Percentiles rank a stretch among this genome's conserved stretches.
Evolutionary conservation across 2,888 invertebrate species (phyloP).

Genomic region (Apodemia duryi): DNA sequence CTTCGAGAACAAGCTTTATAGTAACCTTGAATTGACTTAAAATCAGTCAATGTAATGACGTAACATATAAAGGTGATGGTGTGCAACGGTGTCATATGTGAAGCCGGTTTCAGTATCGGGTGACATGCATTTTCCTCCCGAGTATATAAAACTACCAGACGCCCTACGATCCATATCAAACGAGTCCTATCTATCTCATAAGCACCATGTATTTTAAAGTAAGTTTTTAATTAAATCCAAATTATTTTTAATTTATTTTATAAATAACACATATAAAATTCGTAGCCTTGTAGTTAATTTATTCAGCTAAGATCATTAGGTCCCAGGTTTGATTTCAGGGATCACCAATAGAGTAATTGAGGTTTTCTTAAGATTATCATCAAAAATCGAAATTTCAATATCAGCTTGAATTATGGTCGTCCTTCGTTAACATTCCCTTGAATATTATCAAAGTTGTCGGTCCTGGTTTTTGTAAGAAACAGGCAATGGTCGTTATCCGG

Average conservation of each 20-base stretch:
- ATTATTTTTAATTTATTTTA: not conserved
- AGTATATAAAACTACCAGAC: slow-evolving; percentile 70
- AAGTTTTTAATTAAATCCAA: slow-evolving; percentile 36
- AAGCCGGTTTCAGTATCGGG: slow-evolving; percentile 63
- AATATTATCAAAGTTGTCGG: too few relatives aligned
- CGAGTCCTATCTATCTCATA: slow-evolving; percentile 51
- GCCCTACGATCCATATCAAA: slow-evolving; percentile 55
- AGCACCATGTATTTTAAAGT: slow-evolving; percentile 71
- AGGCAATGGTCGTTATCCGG: too few relatives aligned
- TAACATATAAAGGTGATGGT: slow-evolving; percentile 62
- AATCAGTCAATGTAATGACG: slow-evolving; percentile 53
- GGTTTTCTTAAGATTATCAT: too few relatives aligned
- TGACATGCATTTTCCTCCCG: slow-evolving; percentile 52
- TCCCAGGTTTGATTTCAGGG: too few relatives aligned
- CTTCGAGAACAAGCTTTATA: slow-evolving; percentile 44
- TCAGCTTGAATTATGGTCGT: too few relatives aligned
- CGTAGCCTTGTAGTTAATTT: too few relatives aligned
- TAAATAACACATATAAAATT: too few relatives aligned
- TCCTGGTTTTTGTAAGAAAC: too few relatives aligned
- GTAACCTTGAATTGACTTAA: slow-evolving; percentile 54
- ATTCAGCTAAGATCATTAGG: too few relatives aligned
- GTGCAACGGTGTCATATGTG: slow-evolving; percentile 60
- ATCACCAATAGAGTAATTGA: too few relatives aligned
- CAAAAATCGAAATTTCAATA: too few relatives aligned
- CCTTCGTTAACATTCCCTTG: too few relatives aligned